Conservation (phyloP, 2,113 vertebrate genomes). For the Nyctibius bracteatus region DNA sequence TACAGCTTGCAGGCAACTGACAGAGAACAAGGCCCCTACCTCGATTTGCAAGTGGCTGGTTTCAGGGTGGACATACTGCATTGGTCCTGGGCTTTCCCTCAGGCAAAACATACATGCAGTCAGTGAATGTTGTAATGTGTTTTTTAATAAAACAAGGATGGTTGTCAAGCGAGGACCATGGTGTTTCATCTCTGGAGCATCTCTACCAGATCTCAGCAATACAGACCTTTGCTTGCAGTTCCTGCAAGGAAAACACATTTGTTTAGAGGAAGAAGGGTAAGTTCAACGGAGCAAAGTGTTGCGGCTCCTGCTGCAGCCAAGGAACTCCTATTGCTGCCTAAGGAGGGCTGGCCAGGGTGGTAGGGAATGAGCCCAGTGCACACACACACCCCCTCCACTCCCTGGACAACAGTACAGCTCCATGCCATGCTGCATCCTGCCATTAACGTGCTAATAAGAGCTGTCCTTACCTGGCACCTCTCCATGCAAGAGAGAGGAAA, state of each 20-base stretch:
- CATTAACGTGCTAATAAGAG: not conserved
- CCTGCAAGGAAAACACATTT: not conserved
- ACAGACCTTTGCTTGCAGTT: not conserved
- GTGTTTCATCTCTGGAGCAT: not conserved
- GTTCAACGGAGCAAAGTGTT: not conserved
- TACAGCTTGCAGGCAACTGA: not conserved
- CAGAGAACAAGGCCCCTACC: not conserved
- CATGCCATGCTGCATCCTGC: not conserved
- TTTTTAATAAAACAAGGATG: not conserved
- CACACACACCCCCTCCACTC: not conserved
- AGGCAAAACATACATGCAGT: not conserved
- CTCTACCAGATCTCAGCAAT: not conserved
- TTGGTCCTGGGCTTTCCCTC: not conserved
- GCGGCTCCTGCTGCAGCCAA: not conserved
- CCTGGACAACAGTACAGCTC: not conserved
- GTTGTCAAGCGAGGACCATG: fast-evolving
- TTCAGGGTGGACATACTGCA: not conserved
- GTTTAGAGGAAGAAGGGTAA: not conserved
- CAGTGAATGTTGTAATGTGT: not conserved
- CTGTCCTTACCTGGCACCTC: not conserved
- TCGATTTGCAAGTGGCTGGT: not conserved
- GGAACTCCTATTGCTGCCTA: not conserved
- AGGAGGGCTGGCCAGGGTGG: not conserved
- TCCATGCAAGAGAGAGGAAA: not conserved
- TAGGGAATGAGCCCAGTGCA: not conserved